Evolutionary conservation across 1,140 invertebrate genomes (phyloP).

Genomic region (Trachymyrmex septentrionalis): DNA sequence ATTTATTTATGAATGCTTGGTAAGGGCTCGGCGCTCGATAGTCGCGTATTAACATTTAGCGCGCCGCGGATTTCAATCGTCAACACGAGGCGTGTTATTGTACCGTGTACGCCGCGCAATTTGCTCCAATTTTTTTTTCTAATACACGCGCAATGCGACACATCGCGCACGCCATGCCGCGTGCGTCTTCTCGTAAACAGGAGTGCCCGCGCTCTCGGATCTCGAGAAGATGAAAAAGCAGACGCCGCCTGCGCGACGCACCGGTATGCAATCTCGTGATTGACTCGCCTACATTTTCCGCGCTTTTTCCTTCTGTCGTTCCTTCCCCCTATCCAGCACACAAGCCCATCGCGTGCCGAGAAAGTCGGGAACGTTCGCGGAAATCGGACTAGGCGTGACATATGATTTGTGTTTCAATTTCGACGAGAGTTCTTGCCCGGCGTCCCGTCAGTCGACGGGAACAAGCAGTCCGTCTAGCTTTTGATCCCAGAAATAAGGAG

Average conservation of each 20-base stretch:
- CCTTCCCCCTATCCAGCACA: slow-evolving; percentile 2
- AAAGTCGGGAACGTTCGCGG: slow-evolving; percentile 50
- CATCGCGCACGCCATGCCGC: background rate
- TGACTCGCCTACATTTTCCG: slow-evolving; percentile 62
- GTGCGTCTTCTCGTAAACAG: slow-evolving; percentile 65
- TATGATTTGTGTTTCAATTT: slow-evolving; percentile 56
- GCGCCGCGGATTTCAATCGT: slow-evolving; percentile 65
- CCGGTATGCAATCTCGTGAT: slow-evolving; percentile 60
- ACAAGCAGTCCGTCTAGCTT: background rate
- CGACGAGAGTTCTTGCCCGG: background rate
- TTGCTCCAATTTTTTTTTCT: slow-evolving; percentile 77
- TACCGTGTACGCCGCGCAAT: slow-evolving; percentile 73
- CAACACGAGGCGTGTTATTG: slow-evolving; percentile 76
- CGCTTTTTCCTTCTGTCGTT: slow-evolving; percentile 25
- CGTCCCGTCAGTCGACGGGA: slow-evolving; percentile 7
- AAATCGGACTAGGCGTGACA: slow-evolving; percentile 45
- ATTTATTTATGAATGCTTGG: slow-evolving; percentile 82
- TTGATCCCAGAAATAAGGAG: background rate
- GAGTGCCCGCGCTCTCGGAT: slow-evolving; percentile 62
- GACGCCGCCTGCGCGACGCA: slow-evolving; percentile 59
- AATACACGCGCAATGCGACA: slow-evolving; percentile 43
- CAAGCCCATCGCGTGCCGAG: slow-evolving; percentile 42
- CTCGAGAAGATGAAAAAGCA: slow-evolving; percentile 68
- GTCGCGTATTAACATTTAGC: slow-evolving; percentile 68
- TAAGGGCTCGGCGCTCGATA: slow-evolving; percentile 78